Evolutionary conservation across 2,113 vertebrate genomes (phyloP), one percentile per base, ranked within the genome.

Genomic region (Blennius ocellaris): DNA sequence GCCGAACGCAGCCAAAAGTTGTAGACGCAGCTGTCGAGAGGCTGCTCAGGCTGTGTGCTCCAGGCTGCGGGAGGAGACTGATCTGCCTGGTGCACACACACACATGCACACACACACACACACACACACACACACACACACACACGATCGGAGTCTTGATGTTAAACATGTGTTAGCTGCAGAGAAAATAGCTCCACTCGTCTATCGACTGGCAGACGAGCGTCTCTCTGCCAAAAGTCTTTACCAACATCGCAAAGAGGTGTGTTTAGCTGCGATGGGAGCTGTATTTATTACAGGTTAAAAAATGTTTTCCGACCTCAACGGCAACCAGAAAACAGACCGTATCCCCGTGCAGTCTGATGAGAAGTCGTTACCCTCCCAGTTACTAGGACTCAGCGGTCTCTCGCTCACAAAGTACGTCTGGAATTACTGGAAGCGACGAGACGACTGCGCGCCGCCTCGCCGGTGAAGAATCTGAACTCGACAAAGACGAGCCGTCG

Each of bases 21-120:
- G 66, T 71, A 66, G 73, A 70, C 48, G 58, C 69, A 78, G 69
- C 69, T 69, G 77, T 73, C 63, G 54, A 0, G 37, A 38, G 40
- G 68, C 47, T 69, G 73, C 44, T 61, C 36, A 3, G 30, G 39
- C 53, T 70, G 78, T 66, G 55, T 81, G 41, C 59, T 58, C 9
- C 15, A 49, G 60, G 60, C 78, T 81, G 15, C 52, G 37, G 49
- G 62, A 55, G 60, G 67, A 79, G 41, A 59, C 62, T 17, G 15
- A 6, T 17, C 15, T 65, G 69, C 40, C 53, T 59, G 53, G 6
- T 45, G 9, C 1, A 12, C 49, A 44, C 49, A 58, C 50, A 49
- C 50, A 48, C 50, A 50, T 37, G 44, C n/a, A 48, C 44, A 40
- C 36, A 41, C 53, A 52, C 44, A 55, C 63, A 44, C 56, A 45